Percentiles rank a stretch among this genome's conserved stretches.
These are phyloP conservation scores for Chironomus striatipennis DNA, from an alignment of 1,140 invertebrate species.

Conservation along the genomic window DNA sequence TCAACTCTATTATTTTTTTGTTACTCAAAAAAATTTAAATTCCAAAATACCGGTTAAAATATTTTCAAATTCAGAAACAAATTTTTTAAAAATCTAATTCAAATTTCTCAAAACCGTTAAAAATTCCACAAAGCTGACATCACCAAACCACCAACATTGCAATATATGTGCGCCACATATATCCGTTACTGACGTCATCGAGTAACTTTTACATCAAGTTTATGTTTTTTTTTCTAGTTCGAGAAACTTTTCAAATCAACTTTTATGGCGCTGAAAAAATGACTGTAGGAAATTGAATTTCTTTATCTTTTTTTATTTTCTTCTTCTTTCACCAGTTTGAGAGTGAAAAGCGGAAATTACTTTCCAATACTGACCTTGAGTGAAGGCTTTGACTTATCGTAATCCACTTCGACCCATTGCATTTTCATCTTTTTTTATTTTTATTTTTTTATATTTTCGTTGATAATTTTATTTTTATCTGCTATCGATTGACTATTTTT, in stretches of 20 bases:
- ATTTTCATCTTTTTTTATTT: background rate
- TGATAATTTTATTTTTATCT: background rate
- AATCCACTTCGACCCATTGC: conserved; percentile 21
- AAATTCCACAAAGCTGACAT: too few relatives aligned
- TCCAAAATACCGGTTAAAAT: too few relatives aligned
- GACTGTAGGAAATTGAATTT: background rate
- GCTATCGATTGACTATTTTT: background rate
- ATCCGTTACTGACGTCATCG: too few relatives aligned
- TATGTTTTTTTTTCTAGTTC: background rate
- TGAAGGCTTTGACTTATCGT: background rate
- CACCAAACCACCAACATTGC: too few relatives aligned
- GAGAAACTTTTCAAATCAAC: background rate
- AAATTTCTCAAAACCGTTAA: too few relatives aligned
- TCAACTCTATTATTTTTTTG: too few relatives aligned
- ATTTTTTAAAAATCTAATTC: too few relatives aligned
- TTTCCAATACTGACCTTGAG: conserved; percentile 14
- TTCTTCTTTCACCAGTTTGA: background rate
- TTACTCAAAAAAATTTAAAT: too few relatives aligned
- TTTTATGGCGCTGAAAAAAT: background rate
- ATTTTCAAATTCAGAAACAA: too few relatives aligned
- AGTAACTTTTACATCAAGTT: too few relatives aligned
- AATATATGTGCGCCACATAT: too few relatives aligned
- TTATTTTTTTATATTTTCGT: background rate
- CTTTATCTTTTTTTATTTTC: background rate
- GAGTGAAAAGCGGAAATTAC: background rate